These are phyloP conservation scores for Tetropium fuscum DNA, from an alignment of 2,888 invertebrate genomes.

Conservation along the genomic window DNA sequence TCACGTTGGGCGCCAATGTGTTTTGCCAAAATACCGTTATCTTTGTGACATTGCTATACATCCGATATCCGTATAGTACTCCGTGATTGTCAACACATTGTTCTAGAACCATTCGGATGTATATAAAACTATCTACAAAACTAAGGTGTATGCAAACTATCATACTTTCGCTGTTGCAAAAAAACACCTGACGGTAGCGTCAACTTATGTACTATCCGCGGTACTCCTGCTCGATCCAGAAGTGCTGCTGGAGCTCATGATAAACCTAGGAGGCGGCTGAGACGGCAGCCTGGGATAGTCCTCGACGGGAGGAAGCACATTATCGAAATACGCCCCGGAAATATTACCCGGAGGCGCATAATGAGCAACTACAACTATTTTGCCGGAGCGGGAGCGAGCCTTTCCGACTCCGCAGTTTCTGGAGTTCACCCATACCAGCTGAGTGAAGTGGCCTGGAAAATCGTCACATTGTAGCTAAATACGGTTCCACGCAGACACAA, in stretches of 20 bases:
- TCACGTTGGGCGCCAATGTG: no score
- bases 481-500: no score
- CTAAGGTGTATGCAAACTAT: no score
- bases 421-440: conserved; percentile 85
- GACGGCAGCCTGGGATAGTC: conserved; percentile 50
- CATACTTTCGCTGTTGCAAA: conserved; percentile 21
- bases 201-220: conserved; percentile 32
- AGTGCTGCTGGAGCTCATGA: conserved; percentile 47
- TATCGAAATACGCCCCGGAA: conserved; percentile 79
- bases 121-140: no score
- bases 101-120: no score
- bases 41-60: no score
- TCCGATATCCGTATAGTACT: no score
- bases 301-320: conserved; percentile 82
- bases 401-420: conserved; percentile 85
- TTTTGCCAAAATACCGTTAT: no score
- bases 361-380: conserved; percentile 86
- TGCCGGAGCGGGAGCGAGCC: conserved; percentile 81
- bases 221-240: conserved; percentile 47
- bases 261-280: conserved; percentile 38
- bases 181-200: not conserved
- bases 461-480: no score
- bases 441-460: conserved; percentile 84
- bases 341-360: conserved; percentile 86
- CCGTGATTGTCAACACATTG: no score